These are phyloP conservation scores for Gadus macrocephalus DNA, from an alignment of 2,113 vertebrate genomes.

Conservation along the genomic window DNA sequence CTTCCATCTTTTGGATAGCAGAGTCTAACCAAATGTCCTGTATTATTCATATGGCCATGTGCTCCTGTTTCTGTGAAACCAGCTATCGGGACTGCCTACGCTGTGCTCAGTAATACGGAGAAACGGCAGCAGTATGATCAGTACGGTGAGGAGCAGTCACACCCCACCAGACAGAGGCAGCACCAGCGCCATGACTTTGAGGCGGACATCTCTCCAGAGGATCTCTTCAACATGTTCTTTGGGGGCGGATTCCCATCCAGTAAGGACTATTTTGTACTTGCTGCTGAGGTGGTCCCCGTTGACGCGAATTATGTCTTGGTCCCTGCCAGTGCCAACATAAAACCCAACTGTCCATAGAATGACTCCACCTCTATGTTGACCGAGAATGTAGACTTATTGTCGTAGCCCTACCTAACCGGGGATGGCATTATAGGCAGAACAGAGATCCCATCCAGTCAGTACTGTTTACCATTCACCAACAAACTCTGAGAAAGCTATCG, in stretches of 20 bases:
- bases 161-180: slow-evolving; percentile 77
- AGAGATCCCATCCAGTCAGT: slow-evolving; percentile 51
- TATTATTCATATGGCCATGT: too few relatives aligned
- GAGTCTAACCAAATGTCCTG: too few relatives aligned
- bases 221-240: slow-evolving; percentile 99
- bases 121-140: slow-evolving; percentile 94
- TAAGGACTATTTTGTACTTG: slow-evolving; percentile 61
- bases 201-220: slow-evolving; percentile 95
- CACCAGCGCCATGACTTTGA: slow-evolving; percentile 93
- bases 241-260: slow-evolving; percentile 95
- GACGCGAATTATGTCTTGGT: slow-evolving; percentile 75
- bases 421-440: slow-evolving; percentile 74
- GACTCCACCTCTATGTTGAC: slow-evolving; percentile 81
- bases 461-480: neutral
- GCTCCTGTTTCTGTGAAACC: slow-evolving; percentile 2
- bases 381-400: slow-evolving; percentile 86
- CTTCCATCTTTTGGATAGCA: neutral
- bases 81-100: slow-evolving; percentile 86
- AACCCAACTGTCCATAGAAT: slow-evolving; percentile 82
- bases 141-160: slow-evolving; percentile 86
- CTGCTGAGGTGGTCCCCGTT: slow-evolving; percentile 73
- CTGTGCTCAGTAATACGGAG: slow-evolving; percentile 86
- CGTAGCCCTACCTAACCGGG: slow-evolving; percentile 73
- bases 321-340: slow-evolving; percentile 74
- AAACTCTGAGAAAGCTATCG: too few relatives aligned